Evolutionary conservation across 2,888 invertebrate species (phyloP).

Genomic region (Norana najaformis): DNA sequence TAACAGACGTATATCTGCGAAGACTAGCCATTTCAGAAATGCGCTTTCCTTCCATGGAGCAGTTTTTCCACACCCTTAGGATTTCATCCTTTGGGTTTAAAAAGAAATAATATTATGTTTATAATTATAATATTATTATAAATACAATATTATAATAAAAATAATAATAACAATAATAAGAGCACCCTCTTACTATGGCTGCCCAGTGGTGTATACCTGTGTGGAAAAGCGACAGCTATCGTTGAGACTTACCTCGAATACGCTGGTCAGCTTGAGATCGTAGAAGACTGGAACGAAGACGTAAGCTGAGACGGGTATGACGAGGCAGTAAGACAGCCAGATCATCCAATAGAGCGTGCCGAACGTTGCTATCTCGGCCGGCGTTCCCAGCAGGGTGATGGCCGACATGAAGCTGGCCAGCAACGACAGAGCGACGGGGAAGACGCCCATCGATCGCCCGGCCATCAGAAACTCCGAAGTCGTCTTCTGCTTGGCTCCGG

Average conservation of each 20-base stretch:
- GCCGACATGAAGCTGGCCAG: slow-evolving; percentile 62
- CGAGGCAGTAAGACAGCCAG: slow-evolving; percentile 52
- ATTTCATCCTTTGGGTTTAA: too few relatives aligned
- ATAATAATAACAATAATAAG: too few relatives aligned
- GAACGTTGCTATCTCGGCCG: slow-evolving; percentile 55
- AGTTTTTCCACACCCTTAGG: too few relatives aligned
- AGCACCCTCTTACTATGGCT: too few relatives aligned
- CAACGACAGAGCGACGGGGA: slow-evolving; percentile 59
- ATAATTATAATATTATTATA: too few relatives aligned
- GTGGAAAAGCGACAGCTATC: too few relatives aligned
- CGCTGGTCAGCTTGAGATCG: slow-evolving; percentile 46
- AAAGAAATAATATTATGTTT: too few relatives aligned
- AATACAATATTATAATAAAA: too few relatives aligned
- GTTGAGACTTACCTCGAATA: slow-evolving; percentile 45
- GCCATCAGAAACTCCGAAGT: slow-evolving; percentile 54
- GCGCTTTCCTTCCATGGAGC: too few relatives aligned
- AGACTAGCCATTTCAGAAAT: too few relatives aligned
- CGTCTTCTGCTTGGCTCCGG: slow-evolving; percentile 48
- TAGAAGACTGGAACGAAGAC: slow-evolving; percentile 48
- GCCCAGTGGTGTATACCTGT: too few relatives aligned
- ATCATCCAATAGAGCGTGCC: slow-evolving; percentile 46
- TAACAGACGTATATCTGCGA: too few relatives aligned
- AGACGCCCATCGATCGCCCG: slow-evolving; percentile 55
- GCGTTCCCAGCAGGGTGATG: slow-evolving; percentile 58
- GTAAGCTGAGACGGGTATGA: slow-evolving; percentile 52